These are phyloP conservation scores for Pycnomerus fuliginosus DNA, from an alignment of 2,888 invertebrate species.

Conservation along the genomic window DNA sequence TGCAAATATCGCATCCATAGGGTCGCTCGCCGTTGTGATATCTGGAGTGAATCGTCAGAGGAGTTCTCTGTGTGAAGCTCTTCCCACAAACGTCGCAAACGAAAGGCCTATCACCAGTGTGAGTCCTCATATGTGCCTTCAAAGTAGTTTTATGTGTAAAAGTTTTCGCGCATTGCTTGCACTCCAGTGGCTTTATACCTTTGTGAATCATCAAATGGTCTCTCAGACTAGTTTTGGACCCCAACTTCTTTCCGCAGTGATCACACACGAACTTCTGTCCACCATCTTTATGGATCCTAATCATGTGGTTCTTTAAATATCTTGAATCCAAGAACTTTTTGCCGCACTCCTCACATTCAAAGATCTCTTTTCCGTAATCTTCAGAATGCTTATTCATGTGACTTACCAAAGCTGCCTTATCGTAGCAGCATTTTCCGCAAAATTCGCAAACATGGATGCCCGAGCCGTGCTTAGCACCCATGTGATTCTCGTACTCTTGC, in stretches of 20 bases:
- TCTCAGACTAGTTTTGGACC: conserved; percentile 38
- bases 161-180: neutral
- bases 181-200: conserved; percentile 29
- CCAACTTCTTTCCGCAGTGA: conserved; percentile 29
- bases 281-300: conserved; percentile 28
- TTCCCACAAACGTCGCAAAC: conserved; percentile 64
- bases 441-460: conserved; percentile 37
- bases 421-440: conserved; percentile 39
- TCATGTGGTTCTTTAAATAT: conserved; percentile 25
- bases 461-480: conserved; percentile 36
- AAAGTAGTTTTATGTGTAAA: conserved; percentile 50
- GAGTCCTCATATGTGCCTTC: conserved; percentile 52
- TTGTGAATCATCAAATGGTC: conserved; percentile 51
- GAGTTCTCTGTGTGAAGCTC: conserved; percentile 55
- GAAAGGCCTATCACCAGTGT: conserved; percentile 55
- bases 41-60: conserved; percentile 53
- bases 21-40: conserved; percentile 50
- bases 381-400: conserved; percentile 38
- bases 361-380: conserved; percentile 36
- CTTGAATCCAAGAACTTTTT: conserved; percentile 53
- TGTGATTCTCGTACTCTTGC: conserved; percentile 40
- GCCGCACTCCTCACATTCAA: conserved; percentile 58
- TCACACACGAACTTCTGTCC: conserved; percentile 24
- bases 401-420: conserved; percentile 35
- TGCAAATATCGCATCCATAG: conserved; percentile 46